Evolutionary conservation across 1,140 invertebrate genomes (phyloP), one percentile per base, ranked within the genome.

Genomic region (Bombus sibiricus): DNA sequence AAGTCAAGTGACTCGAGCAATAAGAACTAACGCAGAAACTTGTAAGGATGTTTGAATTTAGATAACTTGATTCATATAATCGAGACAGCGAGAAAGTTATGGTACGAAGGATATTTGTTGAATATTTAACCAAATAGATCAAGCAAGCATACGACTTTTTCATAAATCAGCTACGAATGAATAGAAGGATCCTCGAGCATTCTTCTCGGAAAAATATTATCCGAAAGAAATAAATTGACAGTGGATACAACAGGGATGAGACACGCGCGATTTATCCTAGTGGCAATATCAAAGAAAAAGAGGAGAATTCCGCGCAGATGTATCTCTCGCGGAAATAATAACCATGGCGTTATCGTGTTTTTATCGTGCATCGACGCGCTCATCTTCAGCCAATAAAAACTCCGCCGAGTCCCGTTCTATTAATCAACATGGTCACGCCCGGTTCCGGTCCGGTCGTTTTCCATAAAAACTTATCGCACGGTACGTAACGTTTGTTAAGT

Each of bases 401-500:
- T 73, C 76, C 39, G 77, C 53, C 76, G 75, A 64, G 64, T 64
- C 69, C 68, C 53, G 83, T 85, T 85, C 83, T 80, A 85, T 85
- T 85, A 85, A 85, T 85, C 83, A 85, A 85, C 83, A 80, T 57
- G 77, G 53, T 85, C 83, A 64, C 68, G 53, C 76, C 76, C 77
- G 77, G 76, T 28, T 41, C 69, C 68, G 78, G 25, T 81, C 69
- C 71, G 28, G 62, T 81, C 71, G 84, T 85, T 86, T 83, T 57
- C 73, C 76, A 83, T 77, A 83, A 86, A 83, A 86, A 86, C 81
- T 83, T 83, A 81, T 83, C 85, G 72, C 62, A 9, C 34, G 32
- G 57, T n/a, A 9, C 69, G 39, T 47, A 72, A 81, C 83, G 78
- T 85, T 85, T 81, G 85, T 87, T 89, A 87, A 90, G 89, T 84